These are phyloP conservation scores for Timema cristinae DNA, from an alignment of 2,888 invertebrate genomes.

Conservation along the genomic window DNA sequence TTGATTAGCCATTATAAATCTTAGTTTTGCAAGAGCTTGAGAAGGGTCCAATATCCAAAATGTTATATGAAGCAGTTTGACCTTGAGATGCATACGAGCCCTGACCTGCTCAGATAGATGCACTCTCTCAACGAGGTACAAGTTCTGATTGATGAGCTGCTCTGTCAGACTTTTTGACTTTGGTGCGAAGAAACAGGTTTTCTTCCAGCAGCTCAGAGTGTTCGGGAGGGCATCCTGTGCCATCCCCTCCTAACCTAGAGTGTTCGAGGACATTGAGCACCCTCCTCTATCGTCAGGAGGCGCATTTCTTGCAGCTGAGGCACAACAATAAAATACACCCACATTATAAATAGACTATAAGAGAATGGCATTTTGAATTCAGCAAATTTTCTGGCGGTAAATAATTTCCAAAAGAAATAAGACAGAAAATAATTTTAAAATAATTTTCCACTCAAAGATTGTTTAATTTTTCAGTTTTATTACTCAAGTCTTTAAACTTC, in stretches of 20 bases:
- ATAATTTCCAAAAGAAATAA: no score
- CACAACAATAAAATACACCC: not conserved
- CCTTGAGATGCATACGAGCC: conserved; percentile 59
- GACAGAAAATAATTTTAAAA: no score
- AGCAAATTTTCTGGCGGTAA: no score
- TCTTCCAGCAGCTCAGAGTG: conserved; percentile 55
- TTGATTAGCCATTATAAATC: no score
- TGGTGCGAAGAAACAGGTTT: conserved; percentile 51
- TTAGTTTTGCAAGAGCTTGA: no score
- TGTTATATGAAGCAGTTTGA: no score
- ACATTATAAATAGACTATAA: not conserved
- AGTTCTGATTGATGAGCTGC: conserved; percentile 65
- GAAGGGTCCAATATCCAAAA: no score
- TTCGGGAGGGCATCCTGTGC: conserved; percentile 41
- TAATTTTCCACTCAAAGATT: no score
- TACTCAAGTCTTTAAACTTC: no score
- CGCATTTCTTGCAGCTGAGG: conserved; percentile 52
- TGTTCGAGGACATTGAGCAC: no score
- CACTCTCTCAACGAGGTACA: conserved; percentile 65
- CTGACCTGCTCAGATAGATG: conserved; percentile 65
- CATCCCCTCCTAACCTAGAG: conserved; percentile 43
- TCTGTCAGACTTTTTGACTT: conserved; percentile 59
- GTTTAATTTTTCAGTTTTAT: no score
- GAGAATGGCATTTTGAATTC: not conserved
- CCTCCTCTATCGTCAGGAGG: conserved; percentile 60